Conservation (phyloP, 2,113 vertebrate genomes). For the Falco punctatus region DNA sequence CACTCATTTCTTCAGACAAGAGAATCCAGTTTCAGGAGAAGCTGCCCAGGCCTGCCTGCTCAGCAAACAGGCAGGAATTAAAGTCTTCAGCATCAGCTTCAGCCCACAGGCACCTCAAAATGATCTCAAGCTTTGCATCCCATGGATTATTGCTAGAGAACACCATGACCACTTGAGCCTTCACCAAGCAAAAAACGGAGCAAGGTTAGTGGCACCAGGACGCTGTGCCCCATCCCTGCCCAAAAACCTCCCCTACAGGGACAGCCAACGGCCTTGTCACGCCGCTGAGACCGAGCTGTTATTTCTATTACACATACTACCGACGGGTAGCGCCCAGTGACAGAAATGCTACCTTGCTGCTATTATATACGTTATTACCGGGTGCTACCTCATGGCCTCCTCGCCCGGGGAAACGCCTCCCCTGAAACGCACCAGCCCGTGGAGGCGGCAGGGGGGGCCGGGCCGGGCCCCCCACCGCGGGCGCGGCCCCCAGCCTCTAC, state of each 20-base stretch:
- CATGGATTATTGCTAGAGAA: background rate
- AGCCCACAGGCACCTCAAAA: background rate
- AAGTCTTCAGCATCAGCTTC: background rate
- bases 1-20: background rate
- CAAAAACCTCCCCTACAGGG: fast-evolving
- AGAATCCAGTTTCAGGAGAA: background rate
- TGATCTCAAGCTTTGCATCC: background rate
- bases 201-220: fast-evolving
- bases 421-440: too few relatives aligned
- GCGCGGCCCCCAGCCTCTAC: too few relatives aligned
- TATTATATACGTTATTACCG: fast-evolving
- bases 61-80: background rate
- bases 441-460: background rate
- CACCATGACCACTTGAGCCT: background rate
- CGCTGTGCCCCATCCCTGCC: background rate
- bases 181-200: fast-evolving
- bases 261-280: background rate
- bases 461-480: too few relatives aligned
- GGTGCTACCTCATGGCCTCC: fast-evolving
- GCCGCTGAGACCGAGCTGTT: fast-evolving
- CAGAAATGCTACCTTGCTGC: fast-evolving
- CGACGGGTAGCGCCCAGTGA: fast-evolving
- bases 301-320: fast-evolving
- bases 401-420: background rate
- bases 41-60: background rate